Evolutionary conservation across 2,113 vertebrate genomes (phyloP).

Genomic region (Podarcis cretensis): DNA sequence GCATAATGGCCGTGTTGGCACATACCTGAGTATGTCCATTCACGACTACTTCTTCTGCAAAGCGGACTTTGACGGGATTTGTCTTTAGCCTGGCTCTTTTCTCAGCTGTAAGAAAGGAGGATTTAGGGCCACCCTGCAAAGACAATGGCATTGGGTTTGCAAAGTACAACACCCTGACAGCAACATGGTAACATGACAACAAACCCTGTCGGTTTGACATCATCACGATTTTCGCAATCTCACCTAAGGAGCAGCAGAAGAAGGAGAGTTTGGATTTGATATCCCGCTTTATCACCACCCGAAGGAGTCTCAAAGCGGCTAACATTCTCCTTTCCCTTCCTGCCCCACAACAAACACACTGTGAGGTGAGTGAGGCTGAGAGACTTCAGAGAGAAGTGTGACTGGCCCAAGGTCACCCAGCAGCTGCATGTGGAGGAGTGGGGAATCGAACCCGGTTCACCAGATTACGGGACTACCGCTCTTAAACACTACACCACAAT

Average conservation of each 20-base stretch:
- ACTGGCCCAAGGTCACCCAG: too few relatives aligned
- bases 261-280: too few relatives aligned
- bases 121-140: conserved; percentile 90
- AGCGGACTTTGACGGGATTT: conserved; percentile 96
- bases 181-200: not conserved
- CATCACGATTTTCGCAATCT: not conserved
- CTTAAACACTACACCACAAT: too few relatives aligned
- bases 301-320: too few relatives aligned
- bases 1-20: not conserved
- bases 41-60: conserved; percentile 95
- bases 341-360: too few relatives aligned
- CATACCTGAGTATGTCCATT: conserved; percentile 93
- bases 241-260: not conserved
- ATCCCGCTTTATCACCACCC: too few relatives aligned
- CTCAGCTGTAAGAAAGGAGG: conserved; percentile 94
- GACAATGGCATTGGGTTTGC: not conserved
- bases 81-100: conserved; percentile 94
- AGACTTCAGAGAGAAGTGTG: too few relatives aligned
- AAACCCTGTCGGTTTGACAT: rapidly evolving
- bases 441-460: too few relatives aligned
- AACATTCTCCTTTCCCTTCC: too few relatives aligned
- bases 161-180: not conserved
- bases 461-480: too few relatives aligned
- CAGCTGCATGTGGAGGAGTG: too few relatives aligned
- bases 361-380: too few relatives aligned